A percentile compares a stretch with the other conserved stretches of the same genome.
Evolutionary conservation across 1,140 invertebrate species (phyloP).

Genomic region (Scylla paramamosain): DNA sequence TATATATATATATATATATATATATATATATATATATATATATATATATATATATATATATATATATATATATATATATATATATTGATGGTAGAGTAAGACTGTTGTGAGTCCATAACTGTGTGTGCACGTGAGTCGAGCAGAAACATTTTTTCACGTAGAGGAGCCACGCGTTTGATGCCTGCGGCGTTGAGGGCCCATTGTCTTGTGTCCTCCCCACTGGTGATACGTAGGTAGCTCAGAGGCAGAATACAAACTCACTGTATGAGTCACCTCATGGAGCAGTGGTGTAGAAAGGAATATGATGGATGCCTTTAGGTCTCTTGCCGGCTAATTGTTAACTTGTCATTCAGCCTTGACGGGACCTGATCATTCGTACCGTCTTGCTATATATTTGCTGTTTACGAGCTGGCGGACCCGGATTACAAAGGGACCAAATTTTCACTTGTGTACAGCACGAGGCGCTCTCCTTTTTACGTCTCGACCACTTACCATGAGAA

Average conservation of each 20-base stretch:
- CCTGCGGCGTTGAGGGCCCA: neutral
- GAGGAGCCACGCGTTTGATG: neutral
- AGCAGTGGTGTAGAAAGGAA: slow-evolving; percentile 29
- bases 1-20: slow-evolving; percentile 34
- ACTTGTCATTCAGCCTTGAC: slow-evolving; percentile 38
- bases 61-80: slow-evolving; percentile 33
- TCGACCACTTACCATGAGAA: neutral
- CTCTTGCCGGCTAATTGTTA: slow-evolving; percentile 8
- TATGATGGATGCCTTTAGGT: slow-evolving; percentile 44
- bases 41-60: slow-evolving; percentile 9
- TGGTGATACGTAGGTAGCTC: neutral
- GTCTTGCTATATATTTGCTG: slow-evolving; percentile 59
- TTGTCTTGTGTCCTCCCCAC: slow-evolving; percentile 24
- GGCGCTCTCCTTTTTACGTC: neutral
- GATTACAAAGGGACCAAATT: slow-evolving; percentile 55
- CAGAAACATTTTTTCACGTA: neutral
- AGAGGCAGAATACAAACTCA: slow-evolving; percentile 34
- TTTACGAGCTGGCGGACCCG: slow-evolving; percentile 63
- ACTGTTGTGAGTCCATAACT: neutral
- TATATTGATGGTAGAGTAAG: no score
- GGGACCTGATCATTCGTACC: slow-evolving; percentile 46
- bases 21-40: slow-evolving; percentile 36
- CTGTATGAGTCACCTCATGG: slow-evolving; percentile 38
- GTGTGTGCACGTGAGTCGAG: neutral
- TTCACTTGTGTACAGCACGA: slow-evolving; percentile 45